phyloP scores from a whole-genome alignment of 2,888 invertebrate genomes.

The Drosophila mayaguana region DNA sequence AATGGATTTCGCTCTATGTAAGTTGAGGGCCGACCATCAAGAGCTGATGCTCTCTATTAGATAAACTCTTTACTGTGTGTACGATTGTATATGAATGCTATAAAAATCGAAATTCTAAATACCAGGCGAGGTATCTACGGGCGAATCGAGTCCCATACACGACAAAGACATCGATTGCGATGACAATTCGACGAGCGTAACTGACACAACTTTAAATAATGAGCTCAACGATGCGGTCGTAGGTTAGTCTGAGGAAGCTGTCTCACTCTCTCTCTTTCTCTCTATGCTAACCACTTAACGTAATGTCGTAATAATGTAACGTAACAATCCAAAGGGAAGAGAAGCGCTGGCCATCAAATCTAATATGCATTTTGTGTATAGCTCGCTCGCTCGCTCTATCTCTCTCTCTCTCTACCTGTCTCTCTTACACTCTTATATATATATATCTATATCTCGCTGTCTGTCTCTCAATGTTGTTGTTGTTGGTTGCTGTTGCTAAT shows the following conservation, averaged over 20 bases:
- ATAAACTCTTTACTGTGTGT: slow-evolving; percentile 19
- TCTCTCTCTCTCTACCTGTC: slow-evolving; percentile 44
- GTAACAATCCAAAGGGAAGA: slow-evolving; percentile 23
- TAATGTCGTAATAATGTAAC: slow-evolving; percentile 45
- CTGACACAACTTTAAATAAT: slow-evolving; percentile 83
- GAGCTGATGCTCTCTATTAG: not conserved
- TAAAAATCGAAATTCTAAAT: slow-evolving; percentile 47
- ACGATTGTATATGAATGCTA: slow-evolving; percentile 7
- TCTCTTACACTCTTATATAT: slow-evolving; percentile 25
- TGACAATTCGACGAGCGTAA: slow-evolving; percentile 81
- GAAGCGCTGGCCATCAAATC: slow-evolving; percentile 35
- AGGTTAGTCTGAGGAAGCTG: slow-evolving; percentile 82
- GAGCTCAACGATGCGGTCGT: slow-evolving; percentile 81
- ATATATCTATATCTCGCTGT: slow-evolving; percentile 44
- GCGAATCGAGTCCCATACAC: slow-evolving; percentile 85
- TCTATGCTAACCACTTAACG: slow-evolving; percentile 37
- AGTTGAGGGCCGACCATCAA: slow-evolving; percentile 85
- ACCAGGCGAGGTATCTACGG: slow-evolving; percentile 85
- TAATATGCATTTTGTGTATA: slow-evolving; percentile 49
- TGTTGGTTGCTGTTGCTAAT: slow-evolving; percentile 64
- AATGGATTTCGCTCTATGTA: slow-evolving; percentile 95
- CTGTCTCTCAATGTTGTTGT: slow-evolving; percentile 73
- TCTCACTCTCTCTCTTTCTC: slow-evolving; percentile 1
- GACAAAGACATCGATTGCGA: slow-evolving; percentile 84
- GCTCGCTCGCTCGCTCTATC: slow-evolving; percentile 26